A percentile compares a stretch with the other conserved stretches of the same genome.
Conservation (phyloP, 2,113 vertebrate species). For the Agapornis roseicollis region DNA sequence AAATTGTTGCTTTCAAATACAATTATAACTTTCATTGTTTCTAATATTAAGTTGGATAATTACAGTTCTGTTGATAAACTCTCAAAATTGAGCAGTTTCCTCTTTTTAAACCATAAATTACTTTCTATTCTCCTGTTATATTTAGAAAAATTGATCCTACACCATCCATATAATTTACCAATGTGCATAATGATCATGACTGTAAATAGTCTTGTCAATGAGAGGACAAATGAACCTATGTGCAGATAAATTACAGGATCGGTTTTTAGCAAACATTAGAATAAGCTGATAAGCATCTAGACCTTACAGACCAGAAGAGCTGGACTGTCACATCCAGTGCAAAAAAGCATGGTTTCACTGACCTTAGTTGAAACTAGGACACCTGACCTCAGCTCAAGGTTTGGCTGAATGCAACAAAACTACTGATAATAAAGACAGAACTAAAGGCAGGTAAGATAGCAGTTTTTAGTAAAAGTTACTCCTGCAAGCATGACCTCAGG, state of each 20-base stretch:
- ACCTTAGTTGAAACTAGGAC: not conserved
- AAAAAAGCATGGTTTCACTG: not conserved
- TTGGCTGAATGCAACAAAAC: not conserved
- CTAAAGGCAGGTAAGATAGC: not conserved
- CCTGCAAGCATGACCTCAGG: not conserved
- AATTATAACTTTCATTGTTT: not conserved
- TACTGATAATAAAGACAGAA: not conserved
- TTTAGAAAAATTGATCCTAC: not conserved
- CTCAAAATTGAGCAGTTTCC: not conserved
- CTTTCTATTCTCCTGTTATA: not conserved
- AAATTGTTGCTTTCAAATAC: not conserved
- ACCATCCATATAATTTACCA: not conserved
- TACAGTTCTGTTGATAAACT: slow-evolving; percentile 11
- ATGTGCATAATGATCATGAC: not conserved
- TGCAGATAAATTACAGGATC: not conserved
- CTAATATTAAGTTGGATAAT: not conserved
- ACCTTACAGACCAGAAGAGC: not conserved
- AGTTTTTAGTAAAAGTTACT: not conserved
- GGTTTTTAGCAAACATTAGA: not conserved
- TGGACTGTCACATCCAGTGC: not conserved
- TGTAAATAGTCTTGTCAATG: slow-evolving; percentile 34
- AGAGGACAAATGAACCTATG: not conserved
- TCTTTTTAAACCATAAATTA: not conserved
- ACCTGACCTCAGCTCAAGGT: not conserved
- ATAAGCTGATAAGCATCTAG: not conserved